A percentile compares a stretch with the other conserved stretches of the same genome.
phyloP scores from a whole-genome alignment of 2,888 invertebrate species.

The Brachylomia viminalis region DNA sequence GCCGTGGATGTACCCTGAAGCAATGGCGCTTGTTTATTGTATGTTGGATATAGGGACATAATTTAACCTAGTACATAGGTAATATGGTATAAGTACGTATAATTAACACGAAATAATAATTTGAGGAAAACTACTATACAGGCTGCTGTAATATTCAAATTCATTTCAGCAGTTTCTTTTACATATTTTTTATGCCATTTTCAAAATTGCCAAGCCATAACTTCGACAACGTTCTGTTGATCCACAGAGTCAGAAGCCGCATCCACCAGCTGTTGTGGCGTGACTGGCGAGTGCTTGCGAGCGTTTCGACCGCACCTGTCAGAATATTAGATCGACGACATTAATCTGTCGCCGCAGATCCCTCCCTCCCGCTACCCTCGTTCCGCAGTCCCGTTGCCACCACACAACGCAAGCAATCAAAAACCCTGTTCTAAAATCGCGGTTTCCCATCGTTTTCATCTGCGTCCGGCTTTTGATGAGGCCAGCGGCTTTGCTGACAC shows the following conservation, averaged over 20 bases:
- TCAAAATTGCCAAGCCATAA: background rate
- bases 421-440: constrained; percentile 83
- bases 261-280: constrained; percentile 45
- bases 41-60: background rate
- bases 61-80: background rate
- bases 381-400: constrained; percentile 30
- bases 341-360: constrained; percentile 81
- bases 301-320: constrained; percentile 80
- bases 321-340: constrained; percentile 87
- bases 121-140: background rate
- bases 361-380: constrained; percentile 26
- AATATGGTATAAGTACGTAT: background rate
- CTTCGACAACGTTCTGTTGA: background rate
- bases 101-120: background rate
- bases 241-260: constrained; percentile 41
- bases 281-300: constrained; percentile 45
- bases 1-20: background rate
- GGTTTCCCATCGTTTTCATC: constrained; percentile 81
- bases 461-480: constrained; percentile 79
- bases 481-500: constrained; percentile 16
- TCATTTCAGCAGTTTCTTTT: background rate
- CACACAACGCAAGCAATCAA: constrained; percentile 80
- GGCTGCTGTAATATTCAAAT: background rate
- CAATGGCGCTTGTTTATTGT: background rate
- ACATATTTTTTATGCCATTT: background rate